phyloP scores from a whole-genome alignment of 2,797 vertebrate genomes.

The Merluccius polli region DNA sequence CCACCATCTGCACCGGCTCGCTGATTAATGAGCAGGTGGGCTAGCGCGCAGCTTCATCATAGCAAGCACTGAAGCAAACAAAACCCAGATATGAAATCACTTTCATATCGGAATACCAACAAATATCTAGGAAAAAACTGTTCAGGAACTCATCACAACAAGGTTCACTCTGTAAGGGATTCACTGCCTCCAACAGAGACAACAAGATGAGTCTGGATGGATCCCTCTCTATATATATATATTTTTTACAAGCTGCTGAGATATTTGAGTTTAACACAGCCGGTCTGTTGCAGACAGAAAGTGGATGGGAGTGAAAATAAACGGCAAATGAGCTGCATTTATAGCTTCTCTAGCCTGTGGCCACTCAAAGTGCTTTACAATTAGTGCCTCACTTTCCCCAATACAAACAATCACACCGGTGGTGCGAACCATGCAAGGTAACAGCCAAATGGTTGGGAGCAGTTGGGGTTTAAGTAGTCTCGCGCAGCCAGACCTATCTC shows the following conservation, averaged over 20 bases:
- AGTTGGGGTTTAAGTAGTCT: no score
- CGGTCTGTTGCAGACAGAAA: neutral
- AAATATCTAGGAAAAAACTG: conserved; percentile 30
- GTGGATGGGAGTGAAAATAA: neutral
- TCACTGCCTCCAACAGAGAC: neutral
- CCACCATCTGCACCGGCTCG: conserved; percentile 65
- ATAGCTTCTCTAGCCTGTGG: neutral
- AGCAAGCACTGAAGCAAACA: conserved; percentile 54
- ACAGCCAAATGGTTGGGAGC: no score
- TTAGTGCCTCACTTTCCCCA: neutral
- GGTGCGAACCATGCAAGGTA: neutral
- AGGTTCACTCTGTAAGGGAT: neutral
- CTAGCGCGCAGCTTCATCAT: conserved; percentile 58
- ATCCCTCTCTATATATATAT: neutral
- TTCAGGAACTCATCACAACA: neutral
- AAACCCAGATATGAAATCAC: conserved; percentile 31
- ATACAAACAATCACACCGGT: neutral
- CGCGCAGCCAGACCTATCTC: no score
- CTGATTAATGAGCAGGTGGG: conserved; percentile 74
- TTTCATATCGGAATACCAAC: conserved; percentile 27
- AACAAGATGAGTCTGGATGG: neutral
- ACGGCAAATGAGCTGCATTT: neutral
- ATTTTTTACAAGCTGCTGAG: neutral
- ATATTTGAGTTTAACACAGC: neutral
- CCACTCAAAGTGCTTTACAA: neutral